Base-by-base conservation (phyloP, 2,888 invertebrate genomes). In the Leptodirus hochenwartii region DNA sequence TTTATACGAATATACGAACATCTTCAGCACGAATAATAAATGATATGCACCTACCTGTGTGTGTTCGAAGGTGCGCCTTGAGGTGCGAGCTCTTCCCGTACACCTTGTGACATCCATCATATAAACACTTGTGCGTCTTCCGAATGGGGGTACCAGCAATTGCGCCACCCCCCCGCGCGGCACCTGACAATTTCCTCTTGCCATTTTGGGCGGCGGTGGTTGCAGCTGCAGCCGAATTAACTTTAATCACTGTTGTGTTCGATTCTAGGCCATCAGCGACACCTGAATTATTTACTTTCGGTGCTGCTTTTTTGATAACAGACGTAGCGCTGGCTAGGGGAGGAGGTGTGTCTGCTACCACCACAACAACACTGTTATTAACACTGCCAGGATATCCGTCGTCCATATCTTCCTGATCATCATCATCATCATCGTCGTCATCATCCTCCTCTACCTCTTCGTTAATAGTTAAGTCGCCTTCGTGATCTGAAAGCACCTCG, bases 31-130 rank as follows among this genome's bases (percentile, higher is more conserved):
- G n/a, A 2, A 13, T 15, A 14, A 15, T 15, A 14, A n/a, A 9
- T 12, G 24, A 24, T 22, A 22, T 29, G 13, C 9, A 43, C 54
- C 47, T 45, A 68, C 69, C 69, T 59, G 70, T 70, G 47, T 70
- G 70, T 15, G 69, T 69, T 42, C 70, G 50, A 15, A 67, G 58
- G 47, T 70, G 70, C 9, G 70, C 69, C 45, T 69, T 70, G 24
- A 70, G 54, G 48, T 70, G 70, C 11, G 69, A 69, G 47, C 68
- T 69, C 49, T 70, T 70, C 23, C 69, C 69, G 47, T 70, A 70
- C 25, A 66, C 61, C 47, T 69, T 69, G 44, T 60, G 60, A 48
- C 70, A 70, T 17, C 62, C 66, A 29, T 59, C 56, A 43, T 65
- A 67, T 24, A 53, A 55, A 49, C 69, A 70, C 47, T 59, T 61